Base-by-base conservation (phyloP, 1,140 invertebrate genomes). In the Argopecten irradians region DNA sequence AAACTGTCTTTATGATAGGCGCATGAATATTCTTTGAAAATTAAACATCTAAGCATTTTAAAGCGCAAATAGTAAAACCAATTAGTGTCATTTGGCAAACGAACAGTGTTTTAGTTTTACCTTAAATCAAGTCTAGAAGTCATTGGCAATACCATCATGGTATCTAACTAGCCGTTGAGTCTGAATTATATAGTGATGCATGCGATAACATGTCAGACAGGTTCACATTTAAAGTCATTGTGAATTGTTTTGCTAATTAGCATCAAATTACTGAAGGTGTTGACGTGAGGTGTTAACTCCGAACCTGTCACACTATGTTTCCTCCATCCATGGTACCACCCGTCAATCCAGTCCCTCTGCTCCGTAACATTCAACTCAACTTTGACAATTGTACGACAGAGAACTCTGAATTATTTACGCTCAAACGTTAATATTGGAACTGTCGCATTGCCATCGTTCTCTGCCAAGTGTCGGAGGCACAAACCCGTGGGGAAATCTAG, bases 341-440 rank as follows among this genome's bases (percentile, higher is more conserved):
- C 35, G 83, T 22, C 83, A 34, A 34, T 84, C 22, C 22, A n/a
- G 34, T 35, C 16, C 35, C 83, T 35, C 22, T 34, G 83, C 83
- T 35, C 14, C n/a, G 35, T 39, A 33, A 28, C 83, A 84, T 19
- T 11, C 35, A n/a, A 84, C 35, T n/a, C 83, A 84, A 35, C 71
- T 87, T 87, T 83, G 86, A 83, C 71, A 83, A 83, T 87, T 39
- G 41, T 83, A 41, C 83, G 86, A 83, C 86, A 87, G 41, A 83
- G 83, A 83, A 43, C 33, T 43, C 34, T 87, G 82, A 87, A 87
- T 87, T 83, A 87, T 87, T 87, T 87, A 87, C 82, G 41, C 86
- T n/a, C 36, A 87, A 87, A 87, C 82, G 83, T 87, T 87, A 87
- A 87, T 87, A 87, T 83, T 36, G 86, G 86, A 83, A 43, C 86